phyloP scores from a whole-genome alignment of 2,113 vertebrate genomes.

The Corythoichthys intestinalis region DNA sequence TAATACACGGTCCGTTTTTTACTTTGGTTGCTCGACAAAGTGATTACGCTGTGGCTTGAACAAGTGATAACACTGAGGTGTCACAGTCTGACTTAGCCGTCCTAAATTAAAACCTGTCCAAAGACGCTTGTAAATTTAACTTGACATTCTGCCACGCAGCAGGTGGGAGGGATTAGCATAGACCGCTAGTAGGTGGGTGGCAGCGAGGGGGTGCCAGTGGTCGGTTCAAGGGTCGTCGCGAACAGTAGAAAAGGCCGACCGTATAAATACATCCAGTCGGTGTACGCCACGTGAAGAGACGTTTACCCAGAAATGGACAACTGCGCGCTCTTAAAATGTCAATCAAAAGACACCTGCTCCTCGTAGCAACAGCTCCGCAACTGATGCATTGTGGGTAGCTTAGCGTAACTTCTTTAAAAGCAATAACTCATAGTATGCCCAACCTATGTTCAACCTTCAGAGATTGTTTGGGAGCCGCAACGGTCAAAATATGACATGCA shows the following conservation, averaged over 20 bases:
- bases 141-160: slow-evolving; percentile 62
- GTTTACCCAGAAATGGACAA: slow-evolving; percentile 11
- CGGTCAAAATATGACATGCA: too few species aligned
- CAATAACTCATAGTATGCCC: background rate
- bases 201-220: background rate
- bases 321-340: background rate
- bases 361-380: background rate
- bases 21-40: slow-evolving; percentile 27
- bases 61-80: background rate
- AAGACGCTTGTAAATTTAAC: slow-evolving; percentile 67
- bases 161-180: slow-evolving; percentile 67
- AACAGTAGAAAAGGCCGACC: background rate
- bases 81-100: slow-evolving; percentile 15
- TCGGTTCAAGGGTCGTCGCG: slow-evolving; percentile 6
- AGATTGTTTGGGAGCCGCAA: too few species aligned
- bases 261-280: background rate
- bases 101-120: slow-evolving; percentile 62
- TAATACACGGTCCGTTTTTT: slow-evolving; percentile 1
- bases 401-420: background rate
- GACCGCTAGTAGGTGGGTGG: background rate
- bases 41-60: background rate
- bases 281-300: background rate
- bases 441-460: too few species aligned
- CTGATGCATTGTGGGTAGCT: background rate
- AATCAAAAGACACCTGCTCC: background rate